Base-by-base conservation (phyloP, 2,888 invertebrate species). In the Orthosia incerta region DNA sequence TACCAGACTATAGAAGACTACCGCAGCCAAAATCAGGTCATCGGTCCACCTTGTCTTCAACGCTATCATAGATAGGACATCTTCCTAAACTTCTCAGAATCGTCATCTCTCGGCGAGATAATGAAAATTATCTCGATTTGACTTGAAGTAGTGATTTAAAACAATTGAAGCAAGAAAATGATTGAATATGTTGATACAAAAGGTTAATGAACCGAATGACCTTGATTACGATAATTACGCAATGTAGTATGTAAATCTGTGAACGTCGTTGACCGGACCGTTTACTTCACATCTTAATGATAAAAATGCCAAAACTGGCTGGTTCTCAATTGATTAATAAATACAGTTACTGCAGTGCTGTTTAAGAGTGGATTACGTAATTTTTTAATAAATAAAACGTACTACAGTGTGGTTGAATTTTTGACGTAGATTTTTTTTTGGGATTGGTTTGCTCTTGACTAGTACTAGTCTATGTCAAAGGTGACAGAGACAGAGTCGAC, bases 151-250 rank as follows among this genome's bases (percentile, higher is more conserved):
- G 13, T 15, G 4, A 20, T 20, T 18, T 1, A 56, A 15, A 16
- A 56, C 16, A 56, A 51, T n/a, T 48, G 15, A 46, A 31, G 11
- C 4, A 53, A 15, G 16, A 26, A 15, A n/a, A 66, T 18, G 4
- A 20, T 56, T 55, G 9, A 55, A 60, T 80, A 64, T 39, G 1
- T 79, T 67, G 13, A 56, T 53, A 65, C 31, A 53, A 73, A 79
- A 72, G 68, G 62, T 74, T 48, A 80, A 57, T 74, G 56, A 53
- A 12, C 62, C n/a, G n/a, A 65, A 62, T 69, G 39, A 63, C 83
- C 80, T 83, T 80, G 75, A 80, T 83, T 63, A 50, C 80, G 13
- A 26, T 62, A 48, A 55, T 79, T 65, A 69, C 74, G 65, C 13
- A 74, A 73, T 59, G 12, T 79, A 39, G 39, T 68, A 80, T 62